A percentile compares a stretch with the other conserved stretches of the same genome.
Conservation (phyloP, 2,113 vertebrate genomes). For the Leptosomus discolor region DNA sequence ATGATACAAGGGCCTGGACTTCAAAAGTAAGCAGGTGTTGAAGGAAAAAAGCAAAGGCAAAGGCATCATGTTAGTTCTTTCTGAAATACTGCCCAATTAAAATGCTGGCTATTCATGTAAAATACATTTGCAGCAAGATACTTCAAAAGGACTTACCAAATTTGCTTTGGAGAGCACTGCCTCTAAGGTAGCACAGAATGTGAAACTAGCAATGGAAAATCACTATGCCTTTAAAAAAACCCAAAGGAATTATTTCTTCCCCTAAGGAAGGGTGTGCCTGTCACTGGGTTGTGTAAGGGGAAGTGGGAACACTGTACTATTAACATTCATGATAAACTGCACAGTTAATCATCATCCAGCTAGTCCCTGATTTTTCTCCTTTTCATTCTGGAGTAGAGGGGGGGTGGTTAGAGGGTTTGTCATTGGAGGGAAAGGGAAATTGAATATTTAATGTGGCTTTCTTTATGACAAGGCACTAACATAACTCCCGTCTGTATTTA, state of each 20-base stretch:
- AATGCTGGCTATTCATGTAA: neutral
- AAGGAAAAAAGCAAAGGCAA: neutral
- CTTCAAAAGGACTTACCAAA: neutral
- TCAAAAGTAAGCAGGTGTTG: neutral
- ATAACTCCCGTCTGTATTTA: constrained; percentile 99
- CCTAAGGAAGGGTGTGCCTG: constrained; percentile 34
- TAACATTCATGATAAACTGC: constrained; percentile 35
- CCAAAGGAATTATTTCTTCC: neutral
- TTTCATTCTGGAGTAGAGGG: constrained; percentile 43
- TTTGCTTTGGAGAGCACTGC: neutral
- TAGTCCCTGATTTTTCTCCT: constrained; percentile 36
- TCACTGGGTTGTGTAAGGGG: constrained; percentile 7
- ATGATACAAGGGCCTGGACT: neutral
- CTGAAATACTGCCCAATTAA: constrained; percentile 11
- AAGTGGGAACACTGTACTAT: constrained; percentile 5
- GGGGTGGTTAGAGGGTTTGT: constrained; percentile 64
- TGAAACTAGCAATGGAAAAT: constrained; percentile 24
- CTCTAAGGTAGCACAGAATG: neutral
- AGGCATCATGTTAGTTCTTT: neutral
- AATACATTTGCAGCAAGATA: constrained; percentile 9
- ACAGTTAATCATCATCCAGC: constrained; percentile 44
- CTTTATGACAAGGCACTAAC: constrained; percentile 89
- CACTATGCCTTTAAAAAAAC: neutral
- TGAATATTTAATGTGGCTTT: constrained; percentile 75
- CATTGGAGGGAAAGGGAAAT: constrained; percentile 73